These are phyloP conservation scores for Ranitomeya imitator DNA, from an alignment of 2,113 vertebrate genomes.

Conservation along the genomic window DNA sequence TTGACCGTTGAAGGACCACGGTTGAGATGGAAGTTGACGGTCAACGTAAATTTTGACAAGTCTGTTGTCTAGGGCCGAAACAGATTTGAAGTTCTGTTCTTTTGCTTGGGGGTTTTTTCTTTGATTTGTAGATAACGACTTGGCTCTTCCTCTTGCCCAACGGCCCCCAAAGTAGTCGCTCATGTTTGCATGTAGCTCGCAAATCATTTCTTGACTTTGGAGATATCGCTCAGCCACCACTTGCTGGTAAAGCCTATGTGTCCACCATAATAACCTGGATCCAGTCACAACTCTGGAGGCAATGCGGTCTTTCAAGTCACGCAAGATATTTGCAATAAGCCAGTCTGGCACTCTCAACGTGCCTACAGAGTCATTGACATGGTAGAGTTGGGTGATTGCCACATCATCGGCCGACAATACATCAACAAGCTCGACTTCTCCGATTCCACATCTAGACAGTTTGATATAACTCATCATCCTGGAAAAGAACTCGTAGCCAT, in stretches of 20 bases:
- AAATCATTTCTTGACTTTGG: constrained; percentile 51
- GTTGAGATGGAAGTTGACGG: constrained; percentile 66
- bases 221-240: constrained; percentile 71
- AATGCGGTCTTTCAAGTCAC: constrained; percentile 72
- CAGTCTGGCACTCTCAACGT: constrained; percentile 66
- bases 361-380: constrained; percentile 19
- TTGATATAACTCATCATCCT: constrained; percentile 70
- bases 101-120: constrained; percentile 11
- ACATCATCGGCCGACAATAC: constrained; percentile 69
- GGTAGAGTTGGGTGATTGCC: constrained; percentile 59
- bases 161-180: constrained; percentile 70
- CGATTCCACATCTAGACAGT: constrained; percentile 71
- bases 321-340: constrained; percentile 68
- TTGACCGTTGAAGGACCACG: constrained; percentile 64
- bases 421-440: constrained; percentile 72
- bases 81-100: not conserved
- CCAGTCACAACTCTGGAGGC: constrained; percentile 62
- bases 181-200: constrained; percentile 66
- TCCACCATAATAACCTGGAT: constrained; percentile 70
- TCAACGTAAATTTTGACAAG: constrained; percentile 60
- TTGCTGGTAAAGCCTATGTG: constrained; percentile 72
- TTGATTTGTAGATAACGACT: constrained; percentile 58
- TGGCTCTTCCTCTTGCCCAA: constrained; percentile 64
- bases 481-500: constrained; percentile 65
- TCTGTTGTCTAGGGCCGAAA: not conserved